A percentile compares a stretch with the other conserved stretches of the same genome.
Evolutionary conservation across 64 coral and sea anemone genomes (phyloP).

Genomic region (Platygyra sinensis): DNA sequence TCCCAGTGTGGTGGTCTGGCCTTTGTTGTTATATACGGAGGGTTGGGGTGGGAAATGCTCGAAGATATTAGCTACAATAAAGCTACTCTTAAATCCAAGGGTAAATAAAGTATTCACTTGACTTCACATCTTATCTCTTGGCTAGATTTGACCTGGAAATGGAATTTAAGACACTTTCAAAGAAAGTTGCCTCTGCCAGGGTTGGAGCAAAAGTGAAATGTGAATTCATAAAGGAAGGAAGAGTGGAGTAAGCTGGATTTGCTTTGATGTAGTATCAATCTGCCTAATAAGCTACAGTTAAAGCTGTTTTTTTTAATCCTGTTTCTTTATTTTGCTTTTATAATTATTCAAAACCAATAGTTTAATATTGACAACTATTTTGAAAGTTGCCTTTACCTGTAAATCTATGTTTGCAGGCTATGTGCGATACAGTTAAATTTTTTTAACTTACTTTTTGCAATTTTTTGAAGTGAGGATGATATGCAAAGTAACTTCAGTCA

Average conservation of each 20-base stretch:
- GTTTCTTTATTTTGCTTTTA: background rate
- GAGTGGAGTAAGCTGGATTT: slow-evolving; percentile 66
- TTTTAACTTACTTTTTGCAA: background rate
- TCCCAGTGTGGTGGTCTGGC: too few species aligned
- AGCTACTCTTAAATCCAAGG: too few species aligned
- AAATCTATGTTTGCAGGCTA: too few species aligned
- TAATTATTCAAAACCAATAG: too few species aligned
- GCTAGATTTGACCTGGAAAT: slow-evolving; percentile 91
- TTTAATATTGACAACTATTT: too few species aligned
- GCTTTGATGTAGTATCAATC: background rate
- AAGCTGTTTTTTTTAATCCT: background rate
- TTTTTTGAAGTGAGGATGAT: slow-evolving; percentile 86
- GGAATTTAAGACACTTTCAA: slow-evolving; percentile 96
- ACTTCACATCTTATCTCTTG: too few species aligned
- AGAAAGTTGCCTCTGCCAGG: slow-evolving; percentile 79
- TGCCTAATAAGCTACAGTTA: background rate
- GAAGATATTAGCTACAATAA: too few species aligned
- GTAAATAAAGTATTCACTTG: too few species aligned
- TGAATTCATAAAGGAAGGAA: slow-evolving; percentile 93
- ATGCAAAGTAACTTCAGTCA: slow-evolving; percentile 99
- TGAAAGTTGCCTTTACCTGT: too few species aligned
- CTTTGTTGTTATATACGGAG: too few species aligned
- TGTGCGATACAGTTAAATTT: background rate
- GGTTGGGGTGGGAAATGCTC: too few species aligned
- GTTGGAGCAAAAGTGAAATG: slow-evolving; percentile 90